Percentiles rank a stretch among this genome's conserved stretches.
Conservation (phyloP, 1,140 invertebrate species). For the Hyles euphorbiae region DNA sequence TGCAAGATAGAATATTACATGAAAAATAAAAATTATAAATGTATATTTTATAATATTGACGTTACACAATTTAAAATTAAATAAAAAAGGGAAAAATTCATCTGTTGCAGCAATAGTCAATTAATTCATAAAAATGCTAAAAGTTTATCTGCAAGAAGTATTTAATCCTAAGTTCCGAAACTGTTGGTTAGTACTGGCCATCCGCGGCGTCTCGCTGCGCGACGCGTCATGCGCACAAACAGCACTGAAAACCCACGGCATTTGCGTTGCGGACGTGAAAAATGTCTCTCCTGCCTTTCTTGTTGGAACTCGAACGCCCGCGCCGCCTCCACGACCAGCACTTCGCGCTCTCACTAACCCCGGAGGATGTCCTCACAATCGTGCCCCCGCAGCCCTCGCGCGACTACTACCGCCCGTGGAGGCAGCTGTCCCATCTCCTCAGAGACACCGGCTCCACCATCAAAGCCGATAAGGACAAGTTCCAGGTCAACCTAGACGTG, state of each 20-base stretch:
- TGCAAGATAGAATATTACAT: too few relatives aligned
- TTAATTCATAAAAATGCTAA: too few relatives aligned
- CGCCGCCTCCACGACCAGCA: conserved; percentile 83
- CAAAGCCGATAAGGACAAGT: conserved; percentile 68
- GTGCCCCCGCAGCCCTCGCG: conserved; percentile 44
- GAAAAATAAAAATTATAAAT: too few relatives aligned
- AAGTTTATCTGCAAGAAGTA: too few relatives aligned
- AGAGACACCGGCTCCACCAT: conserved; percentile 81
- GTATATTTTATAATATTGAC: too few relatives aligned
- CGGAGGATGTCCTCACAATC: conserved; percentile 80
- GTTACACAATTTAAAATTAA: too few relatives aligned
- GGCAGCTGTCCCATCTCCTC: conserved; percentile 69
- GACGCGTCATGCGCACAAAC: conserved; percentile 18
- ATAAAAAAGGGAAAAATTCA: too few relatives aligned
- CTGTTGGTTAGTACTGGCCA: conserved; percentile 1
- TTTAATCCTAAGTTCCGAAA: too few relatives aligned
- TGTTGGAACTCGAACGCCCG: conserved; percentile 74
- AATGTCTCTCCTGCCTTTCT: conserved; percentile 27
- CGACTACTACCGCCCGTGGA: conserved; percentile 81
- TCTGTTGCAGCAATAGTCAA: too few relatives aligned
- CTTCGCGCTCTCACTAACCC: conserved; percentile 81
- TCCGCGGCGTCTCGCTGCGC: conserved; percentile 10
- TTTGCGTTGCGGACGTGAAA: conserved; percentile 11
- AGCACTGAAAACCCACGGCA: conserved; percentile 3
- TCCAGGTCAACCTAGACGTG: conserved; percentile 84